Evolutionary conservation across 53 echinoderm and acorn worm genomes (phyloP), one percentile per base, ranked within the genome.

Genomic region (Holothuria scabra): DNA sequence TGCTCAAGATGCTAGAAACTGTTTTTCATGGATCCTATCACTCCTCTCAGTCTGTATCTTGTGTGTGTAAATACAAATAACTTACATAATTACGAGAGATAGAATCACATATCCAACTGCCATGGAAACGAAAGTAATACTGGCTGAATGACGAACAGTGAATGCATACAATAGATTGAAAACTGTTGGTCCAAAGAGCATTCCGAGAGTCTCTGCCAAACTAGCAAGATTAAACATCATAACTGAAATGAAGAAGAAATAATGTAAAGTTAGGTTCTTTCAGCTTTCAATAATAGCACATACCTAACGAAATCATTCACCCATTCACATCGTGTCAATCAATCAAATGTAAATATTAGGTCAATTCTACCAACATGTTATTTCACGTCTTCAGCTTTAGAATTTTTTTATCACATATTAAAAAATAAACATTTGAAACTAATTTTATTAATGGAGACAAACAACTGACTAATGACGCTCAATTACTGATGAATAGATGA

Each of bases 91-190:
- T 32, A 81, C 41, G 23, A 81, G 10, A 2, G 82, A 81, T 21
- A 81, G 46, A n/a, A 81, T 22, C 11, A 63, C 82, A 22, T 81
- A 81, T 3, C 32, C 44, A 12, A 35, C 25, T 32, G 82, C 82
- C 82, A 81, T 81, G 9, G 65, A 24, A 14, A 81, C 46, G 60
- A 81, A 81, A 13, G 65, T 64, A 18, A 81, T 28, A 38, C 82
- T 64, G 5, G 62, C 30, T 64, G 82, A 81, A 81, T 81, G 64
- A 23, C 31, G 46, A 61, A 81, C 63, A 25, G 82, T 59, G 20
- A 60, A 46, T 24, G 82, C 82, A 44, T 81, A 81, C 21, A 81
- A 11, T 21, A 81, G 37, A 23, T 63, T 81, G 59, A 81, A 81
- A 18, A 62, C 22, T 14, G 82, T 63, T 23, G 82, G 82, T 18